Evolutionary conservation across 2,113 vertebrate species (phyloP).

Genomic region (Procapra przewalskii): DNA sequence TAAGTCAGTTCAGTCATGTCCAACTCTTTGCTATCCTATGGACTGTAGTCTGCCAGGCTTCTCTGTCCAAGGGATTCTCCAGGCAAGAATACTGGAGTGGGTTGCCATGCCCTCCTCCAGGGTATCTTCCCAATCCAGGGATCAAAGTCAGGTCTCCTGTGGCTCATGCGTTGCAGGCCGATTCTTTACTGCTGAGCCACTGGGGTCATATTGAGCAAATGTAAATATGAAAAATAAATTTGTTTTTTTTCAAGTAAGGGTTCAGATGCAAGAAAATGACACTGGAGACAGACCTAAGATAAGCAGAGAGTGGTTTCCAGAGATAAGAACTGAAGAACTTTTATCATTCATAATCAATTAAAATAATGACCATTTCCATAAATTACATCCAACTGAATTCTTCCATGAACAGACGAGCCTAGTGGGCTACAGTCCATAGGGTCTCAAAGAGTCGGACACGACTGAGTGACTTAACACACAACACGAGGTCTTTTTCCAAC

Average conservation of each 20-base stretch:
- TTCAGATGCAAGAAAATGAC: not conserved
- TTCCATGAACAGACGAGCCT: not conserved
- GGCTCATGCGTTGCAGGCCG: fast-evolving
- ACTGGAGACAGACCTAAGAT: not conserved
- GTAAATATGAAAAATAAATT: not conserved
- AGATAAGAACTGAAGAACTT: not conserved
- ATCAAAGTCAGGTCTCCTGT: not conserved
- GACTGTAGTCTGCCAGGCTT: not conserved
- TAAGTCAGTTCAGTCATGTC: not conserved
- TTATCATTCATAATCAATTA: not conserved
- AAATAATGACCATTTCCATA: not conserved
- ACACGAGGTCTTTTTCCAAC: not conserved
- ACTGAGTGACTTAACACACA: not conserved
- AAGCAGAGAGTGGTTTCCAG: not conserved
- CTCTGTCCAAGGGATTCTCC: not conserved
- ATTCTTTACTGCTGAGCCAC: not conserved
- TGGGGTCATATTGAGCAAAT: not conserved
- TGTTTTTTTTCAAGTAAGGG: not conserved
- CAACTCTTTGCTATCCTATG: not conserved
- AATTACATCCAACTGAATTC: not conserved
- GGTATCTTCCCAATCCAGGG: not conserved
- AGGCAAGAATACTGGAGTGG: not conserved
- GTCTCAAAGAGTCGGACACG: not conserved
- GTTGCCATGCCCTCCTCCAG: not conserved
- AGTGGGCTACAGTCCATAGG: not conserved